phyloP scores from a whole-genome alignment of 2,113 vertebrate species.

The Pterocles burchelli region DNA sequence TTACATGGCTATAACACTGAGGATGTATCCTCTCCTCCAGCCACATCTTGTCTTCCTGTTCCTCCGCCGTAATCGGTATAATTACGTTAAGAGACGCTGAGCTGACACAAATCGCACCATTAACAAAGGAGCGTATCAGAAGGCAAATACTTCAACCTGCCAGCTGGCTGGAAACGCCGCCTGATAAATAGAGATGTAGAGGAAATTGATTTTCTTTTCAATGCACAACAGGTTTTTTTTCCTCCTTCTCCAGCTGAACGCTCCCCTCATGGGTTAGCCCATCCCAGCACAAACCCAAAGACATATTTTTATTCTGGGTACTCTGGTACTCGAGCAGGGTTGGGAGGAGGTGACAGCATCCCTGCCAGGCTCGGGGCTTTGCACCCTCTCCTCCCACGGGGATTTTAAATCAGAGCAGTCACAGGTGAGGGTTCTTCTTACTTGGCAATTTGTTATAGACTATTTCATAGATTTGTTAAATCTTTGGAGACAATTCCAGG shows the following conservation, averaged over 20 bases:
- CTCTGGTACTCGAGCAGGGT: neutral
- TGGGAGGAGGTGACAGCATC: neutral
- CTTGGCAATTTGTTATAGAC: neutral
- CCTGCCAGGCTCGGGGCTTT: neutral
- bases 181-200: neutral
- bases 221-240: neutral
- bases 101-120: constrained; percentile 17
- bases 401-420: neutral
- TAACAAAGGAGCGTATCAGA: constrained; percentile 8
- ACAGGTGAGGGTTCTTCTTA: neutral
- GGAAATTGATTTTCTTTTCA: neutral
- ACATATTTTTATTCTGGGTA: neutral
- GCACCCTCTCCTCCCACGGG: neutral
- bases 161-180: neutral
- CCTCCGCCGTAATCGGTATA: neutral
- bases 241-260: neutral
- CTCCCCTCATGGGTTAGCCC: neutral
- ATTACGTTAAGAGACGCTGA: neutral
- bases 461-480: neutral
- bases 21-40: neutral
- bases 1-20: rapidly evolving
- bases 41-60: neutral
- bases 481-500: neutral
- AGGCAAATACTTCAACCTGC: constrained; percentile 26
- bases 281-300: neutral